These are phyloP conservation scores for Conistra vaccinii DNA, from an alignment of 2,888 invertebrate species.

Conservation along the genomic window DNA sequence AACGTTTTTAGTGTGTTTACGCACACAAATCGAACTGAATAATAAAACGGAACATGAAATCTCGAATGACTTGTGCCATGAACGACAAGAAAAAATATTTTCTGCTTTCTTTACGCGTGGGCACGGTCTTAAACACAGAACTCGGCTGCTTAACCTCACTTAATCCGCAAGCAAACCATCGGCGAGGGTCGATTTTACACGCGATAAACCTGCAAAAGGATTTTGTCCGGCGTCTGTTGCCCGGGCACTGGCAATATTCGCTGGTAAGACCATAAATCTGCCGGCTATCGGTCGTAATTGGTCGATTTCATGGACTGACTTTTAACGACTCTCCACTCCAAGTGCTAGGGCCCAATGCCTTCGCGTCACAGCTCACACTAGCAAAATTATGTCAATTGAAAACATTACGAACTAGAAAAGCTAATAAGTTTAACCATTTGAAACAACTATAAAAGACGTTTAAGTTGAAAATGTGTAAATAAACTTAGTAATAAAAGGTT, in stretches of 20 bases:
- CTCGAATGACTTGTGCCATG: conserved; percentile 54
- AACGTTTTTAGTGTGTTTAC: conserved; percentile 37
- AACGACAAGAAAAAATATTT: conserved; percentile 63
- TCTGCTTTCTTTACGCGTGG: conserved; percentile 65
- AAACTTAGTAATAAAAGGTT: conserved; percentile 10
- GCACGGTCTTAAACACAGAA: conserved; percentile 69
- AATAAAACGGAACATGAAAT: conserved; percentile 61
- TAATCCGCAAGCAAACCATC: conserved; percentile 79
- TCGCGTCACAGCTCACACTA: conserved; percentile 54
- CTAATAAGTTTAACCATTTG: conserved; percentile 41
- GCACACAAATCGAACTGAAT: conserved; percentile 46
- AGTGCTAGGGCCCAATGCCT: conserved; percentile 55
- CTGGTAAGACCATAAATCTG: conserved; percentile 74
- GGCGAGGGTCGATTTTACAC: conserved; percentile 80
- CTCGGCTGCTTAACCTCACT: conserved; percentile 75
- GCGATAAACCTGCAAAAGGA: conserved; percentile 81
- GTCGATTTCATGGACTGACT: conserved; percentile 79
- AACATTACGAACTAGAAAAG: conserved; percentile 56
- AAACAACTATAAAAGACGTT: conserved; percentile 12
- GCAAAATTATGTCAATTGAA: conserved; percentile 69
- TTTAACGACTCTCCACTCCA: conserved; percentile 76
- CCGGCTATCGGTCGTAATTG: conserved; percentile 75
- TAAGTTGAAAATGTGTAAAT: conserved; percentile 14
- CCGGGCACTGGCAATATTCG: conserved; percentile 51
- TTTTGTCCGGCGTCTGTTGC: conserved; percentile 73